Base-by-base conservation (phyloP, 2,797 vertebrate genomes). In the Hippocampus kuda region DNA sequence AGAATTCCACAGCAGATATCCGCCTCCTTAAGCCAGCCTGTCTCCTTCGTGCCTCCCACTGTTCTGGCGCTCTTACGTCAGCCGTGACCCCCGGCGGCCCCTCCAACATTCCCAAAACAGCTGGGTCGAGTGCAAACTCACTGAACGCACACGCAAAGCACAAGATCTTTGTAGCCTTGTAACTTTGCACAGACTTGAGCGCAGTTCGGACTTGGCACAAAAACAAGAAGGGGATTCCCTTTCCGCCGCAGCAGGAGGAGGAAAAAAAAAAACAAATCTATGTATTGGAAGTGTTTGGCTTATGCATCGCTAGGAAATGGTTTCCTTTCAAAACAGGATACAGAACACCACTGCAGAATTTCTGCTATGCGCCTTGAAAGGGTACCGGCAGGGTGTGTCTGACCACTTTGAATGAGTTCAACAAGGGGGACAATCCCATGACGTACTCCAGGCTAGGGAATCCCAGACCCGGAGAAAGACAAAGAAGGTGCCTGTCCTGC, bases 1-100 rank as follows among this genome's bases (percentile, higher is more conserved):
- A 68, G 70, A 89, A 91, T 91, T 86, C 81, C 83, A 86, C 79
- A 81, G 74, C 80, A 88, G 86, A 90, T 87, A 89, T 85, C 84
- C 72, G 75, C 81, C 77, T 79, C 72, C 6, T n/a, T 70, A 49
- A 70, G 6, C 69, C 12, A 0, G 67, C 62, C 69, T 41, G 22
- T 57, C 41, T 54, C 48, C 62, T 51, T 46, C 51, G 38, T 49
- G 71, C 68, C 57, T 70, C 68, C 63, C 71, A 60, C 57, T 77
- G 70, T 74, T 82, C 77, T 81, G 1, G 22, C 13, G 53, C 70
- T 82, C 81, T 84, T 81, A 88, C 85, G 84, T 89, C 89, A 88
- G 79, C 77, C 75, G 74, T 26, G 75, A 86, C 85, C 86, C 75
- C 30, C 24, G 71, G 70, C 74, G 81, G 72, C 86, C 86, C 69